These are phyloP conservation scores for Syngnathoides biaculeatus DNA, from an alignment of 2,113 vertebrate genomes.

Conservation along the genomic window DNA sequence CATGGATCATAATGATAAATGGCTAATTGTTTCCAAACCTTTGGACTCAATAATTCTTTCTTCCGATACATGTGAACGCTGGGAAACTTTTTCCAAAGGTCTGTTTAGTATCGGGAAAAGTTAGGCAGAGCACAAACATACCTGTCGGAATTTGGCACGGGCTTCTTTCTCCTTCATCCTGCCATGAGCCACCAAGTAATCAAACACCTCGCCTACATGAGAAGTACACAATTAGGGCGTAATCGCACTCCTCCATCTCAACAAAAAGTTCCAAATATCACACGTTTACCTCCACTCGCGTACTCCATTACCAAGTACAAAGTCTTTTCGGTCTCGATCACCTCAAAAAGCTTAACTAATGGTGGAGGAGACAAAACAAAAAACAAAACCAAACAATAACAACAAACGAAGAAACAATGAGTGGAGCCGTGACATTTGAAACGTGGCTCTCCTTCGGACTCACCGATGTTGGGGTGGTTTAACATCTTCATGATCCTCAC, in stretches of 20 bases:
- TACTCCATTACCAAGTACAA: constrained; percentile 95
- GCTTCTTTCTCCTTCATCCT: constrained; percentile 98
- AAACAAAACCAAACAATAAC: no score
- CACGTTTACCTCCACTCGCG: constrained; percentile 84
- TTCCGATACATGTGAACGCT: neutral
- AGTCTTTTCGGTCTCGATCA: constrained; percentile 93
- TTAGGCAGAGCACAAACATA: constrained; percentile 43
- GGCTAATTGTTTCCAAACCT: neutral
- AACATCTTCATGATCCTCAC: constrained; percentile 95
- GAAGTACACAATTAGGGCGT: neutral
- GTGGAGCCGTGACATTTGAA: neutral
- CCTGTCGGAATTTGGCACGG: constrained; percentile 94
- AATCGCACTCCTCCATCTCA: neutral
- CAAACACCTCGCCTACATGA: constrained; percentile 85
- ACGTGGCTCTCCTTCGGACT: constrained; percentile 48
- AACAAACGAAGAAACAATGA: no score
- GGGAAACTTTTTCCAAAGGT: no score
- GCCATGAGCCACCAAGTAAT: constrained; percentile 91
- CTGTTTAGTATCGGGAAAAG: neutral
- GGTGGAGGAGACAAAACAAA: constrained; percentile 11
- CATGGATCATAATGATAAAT: neutral
- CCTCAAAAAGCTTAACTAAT: constrained; percentile 92
- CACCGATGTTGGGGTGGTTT: constrained; percentile 95
- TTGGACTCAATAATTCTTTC: neutral
- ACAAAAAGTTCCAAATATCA: neutral